Evolutionary conservation across 1,140 invertebrate genomes (phyloP).

Genomic region (Goniozus legneri): DNA sequence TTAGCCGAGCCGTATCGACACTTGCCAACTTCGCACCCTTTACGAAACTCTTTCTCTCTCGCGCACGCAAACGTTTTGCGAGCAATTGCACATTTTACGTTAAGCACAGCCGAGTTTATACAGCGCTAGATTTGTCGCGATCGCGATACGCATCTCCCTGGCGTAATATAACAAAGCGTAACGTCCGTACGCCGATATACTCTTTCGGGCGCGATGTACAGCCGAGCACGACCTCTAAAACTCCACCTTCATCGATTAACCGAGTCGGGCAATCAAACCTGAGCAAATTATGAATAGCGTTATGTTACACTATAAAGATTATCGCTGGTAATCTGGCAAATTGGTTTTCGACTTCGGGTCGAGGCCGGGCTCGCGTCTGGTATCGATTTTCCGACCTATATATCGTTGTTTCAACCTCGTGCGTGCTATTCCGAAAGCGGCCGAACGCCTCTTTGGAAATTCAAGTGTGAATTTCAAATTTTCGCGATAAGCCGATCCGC

Average conservation of each 20-base stretch:
- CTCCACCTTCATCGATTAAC: no score
- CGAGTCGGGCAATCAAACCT: no score
- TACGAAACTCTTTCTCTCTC: no score
- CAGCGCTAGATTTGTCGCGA: constrained; percentile 26
- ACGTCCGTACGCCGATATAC: no score
- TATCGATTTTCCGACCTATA: constrained; percentile 28
- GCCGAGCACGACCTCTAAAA: no score
- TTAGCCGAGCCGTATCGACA: neutral
- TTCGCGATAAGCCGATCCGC: constrained; percentile 7
- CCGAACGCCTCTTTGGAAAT: constrained; percentile 38
- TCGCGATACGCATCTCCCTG: no score
- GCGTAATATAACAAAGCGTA: no score
- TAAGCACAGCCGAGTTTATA: no score
- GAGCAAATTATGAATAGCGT: neutral
- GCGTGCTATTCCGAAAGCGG: constrained; percentile 7
- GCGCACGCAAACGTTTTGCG: constrained; percentile 31
- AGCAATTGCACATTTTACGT: constrained; percentile 31
- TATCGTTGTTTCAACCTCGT: constrained; percentile 6
- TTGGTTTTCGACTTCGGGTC: constrained; percentile 21
- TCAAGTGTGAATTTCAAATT: constrained; percentile 8
- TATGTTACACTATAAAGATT: neutral
- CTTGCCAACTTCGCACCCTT: constrained; percentile 13
- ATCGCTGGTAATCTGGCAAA: constrained; percentile 6
- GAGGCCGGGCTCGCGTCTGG: constrained; percentile 13
- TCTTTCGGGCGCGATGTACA: no score